Percentiles rank a stretch among this genome's conserved stretches.
Evolutionary conservation across 2,888 invertebrate species (phyloP).

Genomic region (Heliconius aoede): DNA sequence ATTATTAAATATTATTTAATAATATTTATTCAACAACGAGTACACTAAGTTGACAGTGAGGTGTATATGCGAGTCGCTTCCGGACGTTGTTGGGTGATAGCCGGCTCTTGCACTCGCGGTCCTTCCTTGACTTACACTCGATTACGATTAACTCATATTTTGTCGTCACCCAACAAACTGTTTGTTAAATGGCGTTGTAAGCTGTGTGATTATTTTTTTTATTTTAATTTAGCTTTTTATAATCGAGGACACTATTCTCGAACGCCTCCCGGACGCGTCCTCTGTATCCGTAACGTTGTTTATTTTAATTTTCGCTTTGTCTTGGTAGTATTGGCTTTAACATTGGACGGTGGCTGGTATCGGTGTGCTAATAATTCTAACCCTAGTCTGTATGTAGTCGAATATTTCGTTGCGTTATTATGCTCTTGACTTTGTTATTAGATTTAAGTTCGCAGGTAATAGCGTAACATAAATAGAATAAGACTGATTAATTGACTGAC

Average conservation of each 20-base stretch:
- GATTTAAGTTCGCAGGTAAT: slow-evolving; percentile 57
- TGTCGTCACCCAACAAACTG: slow-evolving; percentile 78
- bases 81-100: slow-evolving; percentile 76
- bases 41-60: slow-evolving; percentile 22
- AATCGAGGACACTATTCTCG: slow-evolving; percentile 61
- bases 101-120: slow-evolving; percentile 69
- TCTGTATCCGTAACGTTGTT: slow-evolving; percentile 81
- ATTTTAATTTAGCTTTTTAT: slow-evolving; percentile 72
- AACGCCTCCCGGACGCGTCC: slow-evolving; percentile 81
- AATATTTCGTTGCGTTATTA: slow-evolving; percentile 72
- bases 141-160: slow-evolving; percentile 42
- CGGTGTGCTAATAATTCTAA: slow-evolving; percentile 82
- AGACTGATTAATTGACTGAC: slow-evolving; percentile 44
- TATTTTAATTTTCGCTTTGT: slow-evolving; percentile 80
- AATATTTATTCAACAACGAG: background rate
- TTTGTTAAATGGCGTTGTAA: slow-evolving; percentile 78
- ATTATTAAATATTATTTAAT: too few species aligned
- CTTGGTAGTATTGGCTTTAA: slow-evolving; percentile 82
- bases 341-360: slow-evolving; percentile 76
- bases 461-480: slow-evolving; percentile 51
- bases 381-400: slow-evolving; percentile 64
- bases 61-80: slow-evolving; percentile 76
- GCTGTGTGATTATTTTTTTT: slow-evolving; percentile 78
- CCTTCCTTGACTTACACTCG: slow-evolving; percentile 58
- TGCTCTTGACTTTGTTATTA: slow-evolving; percentile 67